phyloP scores from a whole-genome alignment of 2,888 invertebrate genomes.

The Ochropleura plecta region DNA sequence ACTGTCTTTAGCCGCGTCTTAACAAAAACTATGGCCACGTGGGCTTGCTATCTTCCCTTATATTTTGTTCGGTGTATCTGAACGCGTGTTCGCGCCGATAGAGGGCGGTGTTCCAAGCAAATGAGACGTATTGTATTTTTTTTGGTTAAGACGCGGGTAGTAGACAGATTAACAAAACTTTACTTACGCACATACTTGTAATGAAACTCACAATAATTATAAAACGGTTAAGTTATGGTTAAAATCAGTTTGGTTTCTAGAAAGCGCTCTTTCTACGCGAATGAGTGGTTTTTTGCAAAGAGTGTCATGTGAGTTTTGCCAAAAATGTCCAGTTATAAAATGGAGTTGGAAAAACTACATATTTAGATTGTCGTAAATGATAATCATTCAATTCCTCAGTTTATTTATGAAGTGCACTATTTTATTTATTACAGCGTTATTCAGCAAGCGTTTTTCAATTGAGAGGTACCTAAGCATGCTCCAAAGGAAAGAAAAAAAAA shows the following conservation, averaged over 20 bases:
- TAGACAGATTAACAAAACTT: neutral
- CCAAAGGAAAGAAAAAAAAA: neutral
- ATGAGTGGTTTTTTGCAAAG: slow-evolving; percentile 23
- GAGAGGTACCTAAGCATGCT: neutral
- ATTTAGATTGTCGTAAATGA: neutral
- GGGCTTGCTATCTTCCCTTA: no score
- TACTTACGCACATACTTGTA: neutral
- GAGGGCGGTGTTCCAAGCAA: neutral
- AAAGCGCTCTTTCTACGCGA: neutral
- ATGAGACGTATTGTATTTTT: neutral
- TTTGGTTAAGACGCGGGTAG: neutral
- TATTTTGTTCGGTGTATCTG: neutral
- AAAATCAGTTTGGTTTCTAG: slow-evolving; percentile 5
- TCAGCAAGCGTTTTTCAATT: neutral
- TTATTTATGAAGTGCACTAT: neutral
- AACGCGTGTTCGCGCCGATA: neutral
- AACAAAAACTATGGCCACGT: neutral
- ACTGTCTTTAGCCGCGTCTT: neutral
- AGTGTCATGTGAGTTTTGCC: neutral
- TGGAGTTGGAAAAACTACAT: neutral
- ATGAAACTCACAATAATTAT: neutral
- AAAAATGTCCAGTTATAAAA: slow-evolving; percentile 28
- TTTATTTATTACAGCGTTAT: slow-evolving; percentile 7
- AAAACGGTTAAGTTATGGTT: neutral
- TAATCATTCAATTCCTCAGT: slow-evolving; percentile 50